phyloP scores from a whole-genome alignment of 2,113 vertebrate species.

The Gavia stellata region DNA sequence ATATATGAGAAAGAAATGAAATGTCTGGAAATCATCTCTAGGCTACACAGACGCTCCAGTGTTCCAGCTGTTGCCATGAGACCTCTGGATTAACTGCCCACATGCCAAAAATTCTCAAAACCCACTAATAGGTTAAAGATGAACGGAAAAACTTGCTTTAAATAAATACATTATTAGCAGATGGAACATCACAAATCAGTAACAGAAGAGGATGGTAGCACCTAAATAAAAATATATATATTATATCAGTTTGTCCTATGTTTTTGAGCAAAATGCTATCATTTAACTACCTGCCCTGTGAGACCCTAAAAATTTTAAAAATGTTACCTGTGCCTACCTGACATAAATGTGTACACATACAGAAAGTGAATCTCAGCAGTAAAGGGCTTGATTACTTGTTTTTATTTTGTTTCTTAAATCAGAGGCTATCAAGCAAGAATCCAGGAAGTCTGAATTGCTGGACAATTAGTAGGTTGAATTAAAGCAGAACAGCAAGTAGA shows the following conservation, averaged over 20 bases:
- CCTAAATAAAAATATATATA: not conserved
- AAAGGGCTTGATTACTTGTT: not conserved
- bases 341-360: not conserved
- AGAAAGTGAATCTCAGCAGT: not conserved
- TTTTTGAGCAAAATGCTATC: not conserved
- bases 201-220: not conserved
- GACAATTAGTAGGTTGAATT: not conserved
- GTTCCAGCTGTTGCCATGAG: not conserved
- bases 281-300: not conserved
- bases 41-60: not conserved
- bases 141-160: not conserved
- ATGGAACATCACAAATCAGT: not conserved
- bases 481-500: not conserved
- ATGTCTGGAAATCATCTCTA: not conserved
- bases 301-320: not conserved
- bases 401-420: not conserved
- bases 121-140: constrained; percentile 18
- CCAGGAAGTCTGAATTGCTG: not conserved
- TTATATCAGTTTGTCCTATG: not conserved
- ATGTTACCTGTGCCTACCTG: not conserved
- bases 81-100: not conserved
- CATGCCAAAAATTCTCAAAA: constrained; percentile 13
- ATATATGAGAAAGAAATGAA: not conserved
- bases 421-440: not conserved
- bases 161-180: constrained; percentile 14